A percentile compares a stretch with the other conserved stretches of the same genome.
Conservation (phyloP, 2,113 vertebrate species). For the Pluvianellus socialis region DNA sequence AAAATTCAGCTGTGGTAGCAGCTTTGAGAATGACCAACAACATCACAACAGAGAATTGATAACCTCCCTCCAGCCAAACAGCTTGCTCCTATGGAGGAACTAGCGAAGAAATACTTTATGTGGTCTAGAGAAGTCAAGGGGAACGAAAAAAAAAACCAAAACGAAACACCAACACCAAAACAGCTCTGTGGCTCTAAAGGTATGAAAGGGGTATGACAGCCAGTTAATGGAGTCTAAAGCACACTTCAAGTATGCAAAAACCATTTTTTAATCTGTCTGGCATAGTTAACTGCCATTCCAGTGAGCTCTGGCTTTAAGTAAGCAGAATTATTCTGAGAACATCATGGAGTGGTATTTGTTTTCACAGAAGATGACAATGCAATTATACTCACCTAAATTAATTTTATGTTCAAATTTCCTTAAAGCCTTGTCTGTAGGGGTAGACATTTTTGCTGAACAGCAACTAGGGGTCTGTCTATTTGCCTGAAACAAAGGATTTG, state of each 20-base stretch:
- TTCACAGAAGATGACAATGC: background rate
- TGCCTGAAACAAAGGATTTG: constrained; percentile 67
- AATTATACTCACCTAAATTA: constrained; percentile 78
- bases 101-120: background rate
- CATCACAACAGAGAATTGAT: background rate
- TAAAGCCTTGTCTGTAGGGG: constrained; percentile 79
- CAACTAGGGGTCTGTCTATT: constrained; percentile 71
- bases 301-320: background rate
- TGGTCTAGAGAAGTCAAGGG: background rate
- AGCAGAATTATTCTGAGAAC: background rate
- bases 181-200: background rate
- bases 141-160: background rate
- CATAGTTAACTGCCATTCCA: background rate
- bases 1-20: background rate
- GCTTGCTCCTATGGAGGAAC: background rate
- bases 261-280: background rate
- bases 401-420: constrained; percentile 85
- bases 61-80: background rate
- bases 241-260: background rate
- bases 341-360: background rate
- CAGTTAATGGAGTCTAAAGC: background rate
- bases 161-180: background rate
- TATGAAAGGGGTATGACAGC: background rate
- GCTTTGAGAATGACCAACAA: background rate
- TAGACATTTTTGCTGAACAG: constrained; percentile 75